These are phyloP conservation scores for Etheostoma nigrum DNA, from an alignment of 2,797 vertebrate genomes.

Conservation along the genomic window DNA sequence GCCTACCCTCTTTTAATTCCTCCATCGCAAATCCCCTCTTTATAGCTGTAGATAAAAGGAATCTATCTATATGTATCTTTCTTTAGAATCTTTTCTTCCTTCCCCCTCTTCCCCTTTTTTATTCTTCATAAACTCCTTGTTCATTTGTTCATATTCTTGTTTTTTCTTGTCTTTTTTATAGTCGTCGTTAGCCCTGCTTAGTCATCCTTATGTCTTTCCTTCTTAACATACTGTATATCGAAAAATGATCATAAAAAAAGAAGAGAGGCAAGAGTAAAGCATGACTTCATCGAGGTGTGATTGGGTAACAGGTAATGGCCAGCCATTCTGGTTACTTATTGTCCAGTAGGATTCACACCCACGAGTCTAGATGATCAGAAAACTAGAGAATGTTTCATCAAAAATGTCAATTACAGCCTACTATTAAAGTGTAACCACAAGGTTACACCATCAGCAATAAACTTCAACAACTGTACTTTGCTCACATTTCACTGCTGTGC, in stretches of 20 bases:
- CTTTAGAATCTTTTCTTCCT: slow-evolving; percentile 77
- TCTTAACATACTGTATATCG: not conserved
- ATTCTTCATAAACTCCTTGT: slow-evolving; percentile 57
- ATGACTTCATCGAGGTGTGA: slow-evolving; percentile 46
- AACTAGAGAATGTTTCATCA: slow-evolving; percentile 42
- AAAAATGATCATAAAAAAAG: slow-evolving; percentile 19
- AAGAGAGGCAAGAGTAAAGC: slow-evolving; percentile 16
- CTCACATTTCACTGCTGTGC: slow-evolving; percentile 20
- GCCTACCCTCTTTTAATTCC: slow-evolving; percentile 86
- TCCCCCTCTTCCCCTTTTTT: slow-evolving; percentile 49
- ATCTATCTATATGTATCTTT: slow-evolving; percentile 83
- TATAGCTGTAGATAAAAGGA: slow-evolving; percentile 81
- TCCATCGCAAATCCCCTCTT: slow-evolving; percentile 82
- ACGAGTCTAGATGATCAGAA: not conserved
- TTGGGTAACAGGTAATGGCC: slow-evolving; percentile 19
- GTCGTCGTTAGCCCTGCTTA: slow-evolving; percentile 16
- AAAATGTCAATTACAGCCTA: slow-evolving; percentile 41
- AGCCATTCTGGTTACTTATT: slow-evolving; percentile 71
- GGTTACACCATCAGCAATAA: slow-evolving; percentile 55
- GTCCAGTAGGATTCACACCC: slow-evolving; percentile 19
- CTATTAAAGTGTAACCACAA: slow-evolving; percentile 65
- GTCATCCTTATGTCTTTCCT: not conserved
- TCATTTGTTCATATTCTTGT: slow-evolving; percentile 56
- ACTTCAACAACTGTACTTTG: slow-evolving; percentile 55
- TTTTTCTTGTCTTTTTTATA: slow-evolving; percentile 24